Base-by-base conservation (phyloP, 2,888 invertebrate species). In the Acleris laterana region DNA sequence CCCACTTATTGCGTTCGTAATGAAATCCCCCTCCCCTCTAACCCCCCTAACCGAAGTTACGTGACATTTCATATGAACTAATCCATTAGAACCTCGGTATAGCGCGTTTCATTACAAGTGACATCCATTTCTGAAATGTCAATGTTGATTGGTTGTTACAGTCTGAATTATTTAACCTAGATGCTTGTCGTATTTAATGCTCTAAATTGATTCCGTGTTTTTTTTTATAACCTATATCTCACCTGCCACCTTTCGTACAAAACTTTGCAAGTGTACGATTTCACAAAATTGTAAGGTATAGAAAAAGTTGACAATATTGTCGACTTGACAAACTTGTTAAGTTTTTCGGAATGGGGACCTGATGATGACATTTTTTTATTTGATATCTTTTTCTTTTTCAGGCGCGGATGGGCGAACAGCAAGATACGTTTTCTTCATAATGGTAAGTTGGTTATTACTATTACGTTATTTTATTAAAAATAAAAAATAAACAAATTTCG, bases 371-470 rank as follows among this genome's bases (percentile, higher is more conserved):
- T 11, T 20, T 9, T 20, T 9, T 19, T 11, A 52, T n/a, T 28
- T 19, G 16, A 25, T 13, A 20, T 46, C 0, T 32, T 13, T 16
- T 52, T 38, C 52, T n/a, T 50, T 52, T 62, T 17, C 66, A 66
- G 66, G 51, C 52, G 57, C 61, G 52, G 66, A 48, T 46, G 38
- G 66, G 66, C 46, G 51, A 74, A 64, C 73, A 75, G 72, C 76
- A 73, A 72, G 75, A 63, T 74, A 72, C 72, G 72, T 75, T 77
- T 74, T 76, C 79, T 71, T 80, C 84, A 85, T 85, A 85, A 85
- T 85, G 86, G 86, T 83, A 78, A 5, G 57, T 46, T 57, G 1
- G 32, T 32, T 1, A 28, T 25, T 25, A 28, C 0, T 1, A 28
- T 25, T 25, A 28, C 0, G 7, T 28, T 32, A 3, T 32, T 32